Conservation (phyloP, 1,140 invertebrate genomes). For the Drosophila pruinosa region DNA sequence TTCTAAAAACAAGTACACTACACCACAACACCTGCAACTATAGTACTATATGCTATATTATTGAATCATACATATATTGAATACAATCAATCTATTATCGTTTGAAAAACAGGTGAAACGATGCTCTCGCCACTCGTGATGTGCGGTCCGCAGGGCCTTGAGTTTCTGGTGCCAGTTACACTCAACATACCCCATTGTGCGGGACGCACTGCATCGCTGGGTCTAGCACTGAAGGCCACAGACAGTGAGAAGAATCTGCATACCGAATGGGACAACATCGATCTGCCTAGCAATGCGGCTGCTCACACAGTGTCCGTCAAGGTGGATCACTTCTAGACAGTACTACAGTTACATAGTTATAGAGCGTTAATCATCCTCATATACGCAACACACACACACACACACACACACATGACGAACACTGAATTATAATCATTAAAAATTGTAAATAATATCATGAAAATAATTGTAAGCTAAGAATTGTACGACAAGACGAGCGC, state of each 20-base stretch:
- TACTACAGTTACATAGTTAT: conserved; percentile 39
- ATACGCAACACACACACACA: conserved; percentile 11
- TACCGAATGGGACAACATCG: conserved; percentile 90
- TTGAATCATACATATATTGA: neutral
- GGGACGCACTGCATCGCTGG: conserved; percentile 88
- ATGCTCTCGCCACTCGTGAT: conserved; percentile 96
- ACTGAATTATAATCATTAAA: conserved; percentile 18
- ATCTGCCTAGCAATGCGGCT: conserved; percentile 89
- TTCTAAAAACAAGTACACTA: conserved; percentile 5
- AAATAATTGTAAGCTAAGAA: conserved; percentile 38
- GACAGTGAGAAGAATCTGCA: conserved; percentile 88
- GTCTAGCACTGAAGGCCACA: conserved; percentile 90
- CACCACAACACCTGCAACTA: neutral
- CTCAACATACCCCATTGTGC: conserved; percentile 90
- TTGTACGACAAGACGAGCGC: conserved; percentile 49
- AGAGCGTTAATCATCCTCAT: conserved; percentile 29
- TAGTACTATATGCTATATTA: neutral
- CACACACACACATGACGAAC: conserved; percentile 8
- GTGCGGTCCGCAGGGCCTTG: conserved; percentile 96
- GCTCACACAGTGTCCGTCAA: conserved; percentile 93
- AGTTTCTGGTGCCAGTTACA: conserved; percentile 94
- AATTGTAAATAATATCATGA: conserved; percentile 67
- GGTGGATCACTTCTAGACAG: conserved; percentile 92
- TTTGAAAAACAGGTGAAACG: conserved; percentile 90
- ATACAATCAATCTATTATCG: conserved; percentile 41